These are phyloP conservation scores for Cossypha polioptera DNA, from an alignment of 2,797 vertebrate species.

Conservation along the genomic window DNA sequence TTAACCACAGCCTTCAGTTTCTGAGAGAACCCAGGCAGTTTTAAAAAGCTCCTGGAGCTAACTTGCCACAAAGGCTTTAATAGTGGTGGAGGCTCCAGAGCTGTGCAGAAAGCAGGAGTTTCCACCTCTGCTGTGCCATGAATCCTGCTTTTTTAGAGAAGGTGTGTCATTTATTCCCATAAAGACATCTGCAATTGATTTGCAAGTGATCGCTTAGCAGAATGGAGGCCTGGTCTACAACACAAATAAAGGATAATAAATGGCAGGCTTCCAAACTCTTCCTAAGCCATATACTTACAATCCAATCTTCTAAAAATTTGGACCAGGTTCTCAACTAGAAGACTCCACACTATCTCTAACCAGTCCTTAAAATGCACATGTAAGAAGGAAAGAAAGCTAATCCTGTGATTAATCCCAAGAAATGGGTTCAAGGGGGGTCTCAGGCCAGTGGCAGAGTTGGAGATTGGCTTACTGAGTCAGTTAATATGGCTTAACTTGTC, in stretches of 20 bases:
- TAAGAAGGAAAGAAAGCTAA: conserved; percentile 15
- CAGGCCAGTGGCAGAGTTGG: neutral
- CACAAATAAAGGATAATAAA: neutral
- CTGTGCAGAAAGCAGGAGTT: neutral
- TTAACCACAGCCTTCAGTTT: neutral
- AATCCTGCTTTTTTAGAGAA: neutral
- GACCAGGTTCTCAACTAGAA: neutral
- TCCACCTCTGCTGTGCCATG: neutral
- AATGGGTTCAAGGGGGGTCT: neutral
- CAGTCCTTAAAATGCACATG: neutral
- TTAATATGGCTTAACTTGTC: neutral
- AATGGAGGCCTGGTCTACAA: neutral
- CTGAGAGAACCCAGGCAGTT: neutral
- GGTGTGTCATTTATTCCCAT: neutral
- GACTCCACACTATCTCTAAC: neutral
- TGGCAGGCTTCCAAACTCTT: neutral
- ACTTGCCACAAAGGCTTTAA: neutral
- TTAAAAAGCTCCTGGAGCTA: neutral
- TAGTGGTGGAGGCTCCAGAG: neutral
- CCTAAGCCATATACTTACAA: neutral
- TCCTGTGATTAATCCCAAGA: conserved; percentile 2
- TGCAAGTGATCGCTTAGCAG: neutral
- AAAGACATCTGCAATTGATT: neutral
- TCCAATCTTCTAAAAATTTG: neutral
- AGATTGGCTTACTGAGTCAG: neutral